phyloP scores from a whole-genome alignment of 2,797 vertebrate species.

The Mus minutoides region DNA sequence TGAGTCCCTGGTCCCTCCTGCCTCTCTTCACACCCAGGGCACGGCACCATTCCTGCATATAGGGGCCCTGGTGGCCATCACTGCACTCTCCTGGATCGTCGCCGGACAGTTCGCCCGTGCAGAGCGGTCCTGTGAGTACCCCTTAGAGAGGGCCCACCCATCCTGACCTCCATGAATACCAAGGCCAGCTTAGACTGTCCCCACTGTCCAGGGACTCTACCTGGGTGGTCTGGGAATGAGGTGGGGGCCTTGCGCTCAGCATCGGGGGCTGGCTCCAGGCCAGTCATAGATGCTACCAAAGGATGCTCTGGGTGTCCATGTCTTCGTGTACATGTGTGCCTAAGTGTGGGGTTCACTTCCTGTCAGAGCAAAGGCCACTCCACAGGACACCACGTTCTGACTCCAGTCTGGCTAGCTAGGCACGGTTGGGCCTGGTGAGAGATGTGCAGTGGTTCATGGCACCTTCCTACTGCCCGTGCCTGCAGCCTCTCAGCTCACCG shows the following conservation, averaged over 20 bases:
- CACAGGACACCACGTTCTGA: background rate
- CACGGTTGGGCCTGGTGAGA: background rate
- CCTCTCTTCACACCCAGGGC: slow-evolving; percentile 86
- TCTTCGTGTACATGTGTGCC: background rate
- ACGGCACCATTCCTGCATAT: slow-evolving; percentile 97
- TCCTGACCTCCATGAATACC: rapidly evolving
- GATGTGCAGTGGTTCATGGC: background rate
- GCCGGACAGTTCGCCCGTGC: slow-evolving; percentile 93
- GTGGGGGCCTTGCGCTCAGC: background rate
- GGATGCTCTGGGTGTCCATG: background rate
- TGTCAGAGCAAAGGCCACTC: background rate
- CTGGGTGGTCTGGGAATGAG: background rate
- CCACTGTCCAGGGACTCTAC: background rate
- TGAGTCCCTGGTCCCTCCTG: background rate
- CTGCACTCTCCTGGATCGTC: slow-evolving; percentile 93
- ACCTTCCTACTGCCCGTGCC: background rate
- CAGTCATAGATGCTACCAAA: background rate
- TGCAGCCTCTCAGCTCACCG: slow-evolving; percentile 91
- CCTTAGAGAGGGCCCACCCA: background rate
- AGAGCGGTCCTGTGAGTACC: slow-evolving; percentile 93
- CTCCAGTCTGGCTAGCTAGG: background rate
- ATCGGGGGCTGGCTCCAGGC: background rate
- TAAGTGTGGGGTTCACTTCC: background rate
- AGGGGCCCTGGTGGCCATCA: slow-evolving; percentile 92
- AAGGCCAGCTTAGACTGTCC: background rate